These are phyloP conservation scores for Leuctra nigra DNA, from an alignment of 2,888 invertebrate genomes.

Conservation along the genomic window DNA sequence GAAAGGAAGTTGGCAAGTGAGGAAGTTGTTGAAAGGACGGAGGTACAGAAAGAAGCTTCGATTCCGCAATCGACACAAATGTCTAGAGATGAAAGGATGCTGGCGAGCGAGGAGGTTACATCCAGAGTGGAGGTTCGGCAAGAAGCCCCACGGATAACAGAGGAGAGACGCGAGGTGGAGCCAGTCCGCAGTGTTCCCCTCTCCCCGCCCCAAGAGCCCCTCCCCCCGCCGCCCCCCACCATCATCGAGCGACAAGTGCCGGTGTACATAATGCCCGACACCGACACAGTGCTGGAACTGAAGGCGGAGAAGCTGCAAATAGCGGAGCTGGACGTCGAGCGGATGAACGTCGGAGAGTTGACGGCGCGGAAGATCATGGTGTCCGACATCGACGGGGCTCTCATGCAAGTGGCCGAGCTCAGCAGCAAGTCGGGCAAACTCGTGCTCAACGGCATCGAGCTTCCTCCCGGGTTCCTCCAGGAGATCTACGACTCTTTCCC, in stretches of 20 bases:
- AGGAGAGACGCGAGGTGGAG: background rate
- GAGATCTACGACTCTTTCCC: constrained; percentile 37
- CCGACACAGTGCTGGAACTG: constrained; percentile 37
- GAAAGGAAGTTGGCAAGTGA: background rate
- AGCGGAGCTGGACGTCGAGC: constrained; percentile 69
- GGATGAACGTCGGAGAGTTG: constrained; percentile 68
- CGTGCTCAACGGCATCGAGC: constrained; percentile 58
- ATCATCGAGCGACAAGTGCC: constrained; percentile 34
- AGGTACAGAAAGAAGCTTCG: background rate
- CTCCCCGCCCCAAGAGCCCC: background rate
- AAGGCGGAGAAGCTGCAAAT: constrained; percentile 61
- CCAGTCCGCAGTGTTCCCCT: background rate
- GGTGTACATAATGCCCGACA: constrained; percentile 30
- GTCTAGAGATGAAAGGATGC: too few species aligned
- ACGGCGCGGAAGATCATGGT: constrained; percentile 74
- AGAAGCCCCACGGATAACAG: background rate
- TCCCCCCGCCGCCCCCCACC: constrained; percentile 29
- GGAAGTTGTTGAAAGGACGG: background rate
- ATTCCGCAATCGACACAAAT: too few species aligned
- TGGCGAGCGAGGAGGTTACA: too few species aligned
- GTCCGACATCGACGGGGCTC: constrained; percentile 71
- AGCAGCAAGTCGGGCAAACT: constrained; percentile 62
- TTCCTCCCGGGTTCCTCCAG: constrained; percentile 61
- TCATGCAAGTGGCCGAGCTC: constrained; percentile 64
- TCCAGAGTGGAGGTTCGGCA: too few species aligned